phyloP scores from a whole-genome alignment of 2,888 invertebrate species.

The Achlya flavicornis region DNA sequence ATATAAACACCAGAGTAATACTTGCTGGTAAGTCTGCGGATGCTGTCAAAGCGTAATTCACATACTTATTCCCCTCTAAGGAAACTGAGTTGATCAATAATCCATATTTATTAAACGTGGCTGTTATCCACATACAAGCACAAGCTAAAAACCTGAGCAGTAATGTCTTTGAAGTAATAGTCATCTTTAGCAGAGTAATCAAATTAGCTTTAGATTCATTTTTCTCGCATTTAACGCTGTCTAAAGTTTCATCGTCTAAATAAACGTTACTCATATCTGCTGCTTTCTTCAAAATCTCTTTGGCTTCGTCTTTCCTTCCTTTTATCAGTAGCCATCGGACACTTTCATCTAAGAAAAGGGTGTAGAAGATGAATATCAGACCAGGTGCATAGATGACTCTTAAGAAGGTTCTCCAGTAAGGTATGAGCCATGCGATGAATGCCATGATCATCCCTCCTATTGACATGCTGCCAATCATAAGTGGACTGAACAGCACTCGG shows the following conservation, averaged over 20 bases:
- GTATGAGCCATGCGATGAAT: constrained; percentile 49
- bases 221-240: constrained; percentile 45
- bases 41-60: constrained; percentile 87
- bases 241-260: constrained; percentile 46
- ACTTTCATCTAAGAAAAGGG: constrained; percentile 87
- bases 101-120: constrained; percentile 82
- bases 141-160: constrained; percentile 53
- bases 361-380: constrained; percentile 84
- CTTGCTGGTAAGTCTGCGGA: constrained; percentile 84
- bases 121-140: constrained; percentile 57
- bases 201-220: constrained; percentile 18
- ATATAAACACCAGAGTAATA: constrained; percentile 73
- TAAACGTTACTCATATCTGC: constrained; percentile 67
- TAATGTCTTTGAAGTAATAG: constrained; percentile 48
- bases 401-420: constrained; percentile 87
- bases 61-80: constrained; percentile 88
- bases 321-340: constrained; percentile 89
- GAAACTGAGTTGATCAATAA: constrained; percentile 88
- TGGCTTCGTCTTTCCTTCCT: constrained; percentile 85
- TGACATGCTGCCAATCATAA: constrained; percentile 30
- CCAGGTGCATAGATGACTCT: constrained; percentile 87
- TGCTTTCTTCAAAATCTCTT: constrained; percentile 82
- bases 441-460: constrained; percentile 26
- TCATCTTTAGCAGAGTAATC: constrained; percentile 37
- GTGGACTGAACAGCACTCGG: constrained; percentile 33